Base-by-base conservation (phyloP, 1,140 invertebrate genomes). In the Oppia nitens region DNA sequence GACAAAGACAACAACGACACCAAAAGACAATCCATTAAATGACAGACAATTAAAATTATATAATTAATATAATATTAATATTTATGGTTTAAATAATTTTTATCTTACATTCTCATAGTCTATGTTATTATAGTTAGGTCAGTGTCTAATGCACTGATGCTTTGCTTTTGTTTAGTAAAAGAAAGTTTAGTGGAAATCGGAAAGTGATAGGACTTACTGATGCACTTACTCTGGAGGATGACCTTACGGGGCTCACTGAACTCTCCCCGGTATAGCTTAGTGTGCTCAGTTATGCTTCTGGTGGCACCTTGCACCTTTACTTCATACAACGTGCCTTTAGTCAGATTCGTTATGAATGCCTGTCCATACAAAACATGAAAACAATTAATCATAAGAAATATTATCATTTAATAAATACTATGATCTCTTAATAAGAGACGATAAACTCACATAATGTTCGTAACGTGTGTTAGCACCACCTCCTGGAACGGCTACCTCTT, bases 251-350 rank as follows among this genome's bases (percentile, higher is more conserved):
- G 71, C 59, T 77, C 73, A 48, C 83, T 84, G 64, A 74, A 76
- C 64, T 79, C 75, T 48, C 84, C 83, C 65, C 78, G 71, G 65
- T 85, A 78, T 49, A 68, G 49, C 68, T 79, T 73, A 47, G 75
- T 74, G 57, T 70, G 70, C 68, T 83, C 76, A 64, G 82, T 76
- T 26, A 78, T 74, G 68, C 83, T 85, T 54, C 75, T 74, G 2
- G 83, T 81, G 17, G 79, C 81, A 29, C 80, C 84, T 59, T 78
- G 75, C 28, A 87, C 76, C 71, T 79, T 79, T 24, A 87, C 76
- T 70, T 85, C 81, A 69, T 87, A 87, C 67, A 81, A 73, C 0
- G 77, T 78, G 68, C 85, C 79, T 61, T 79, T 78, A 52, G 83
- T 84, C 55, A 87, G 73, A 69, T 87, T 87, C 56, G 77, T 76